These are phyloP conservation scores for Heliothis virescens DNA, from an alignment of 1,140 invertebrate species.

Conservation along the genomic window DNA sequence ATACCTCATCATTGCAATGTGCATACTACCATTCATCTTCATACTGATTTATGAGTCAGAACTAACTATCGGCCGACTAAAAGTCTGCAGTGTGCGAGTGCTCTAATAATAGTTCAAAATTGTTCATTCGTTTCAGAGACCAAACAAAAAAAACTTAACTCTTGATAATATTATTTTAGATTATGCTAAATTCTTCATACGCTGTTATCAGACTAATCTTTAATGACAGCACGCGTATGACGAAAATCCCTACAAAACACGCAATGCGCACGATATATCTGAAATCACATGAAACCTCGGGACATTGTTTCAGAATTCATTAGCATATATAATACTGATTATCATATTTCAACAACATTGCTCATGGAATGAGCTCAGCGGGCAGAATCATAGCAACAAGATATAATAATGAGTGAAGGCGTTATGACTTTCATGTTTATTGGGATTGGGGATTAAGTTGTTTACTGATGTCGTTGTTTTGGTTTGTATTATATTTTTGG, in stretches of 20 bases:
- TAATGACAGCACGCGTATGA: neutral
- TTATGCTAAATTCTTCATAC: neutral
- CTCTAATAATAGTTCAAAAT: too few species aligned
- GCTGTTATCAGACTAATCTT: neutral
- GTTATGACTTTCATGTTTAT: neutral
- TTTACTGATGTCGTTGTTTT: too few species aligned
- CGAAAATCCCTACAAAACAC: constrained; percentile 2
- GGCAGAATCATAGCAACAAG: constrained; percentile 21
- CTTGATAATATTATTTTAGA: too few species aligned
- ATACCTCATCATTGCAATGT: too few species aligned
- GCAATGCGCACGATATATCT: constrained; percentile 14
- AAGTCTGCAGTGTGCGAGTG: too few species aligned
- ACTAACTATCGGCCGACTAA: too few species aligned
- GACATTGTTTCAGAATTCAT: constrained; percentile 47
- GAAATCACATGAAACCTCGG: constrained; percentile 19
- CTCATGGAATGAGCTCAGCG: constrained; percentile 24
- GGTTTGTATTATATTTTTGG: too few species aligned
- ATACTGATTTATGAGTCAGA: too few species aligned
- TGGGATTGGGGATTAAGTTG: neutral
- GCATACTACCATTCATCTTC: too few species aligned
- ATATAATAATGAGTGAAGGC: neutral
- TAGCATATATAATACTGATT: constrained; percentile 51
- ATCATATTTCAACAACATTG: constrained; percentile 45
- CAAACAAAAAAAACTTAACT: too few species aligned
- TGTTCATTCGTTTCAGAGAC: too few species aligned